Evolutionary conservation across 2,113 vertebrate genomes (phyloP).

Genomic region (Heptranchias perlo): DNA sequence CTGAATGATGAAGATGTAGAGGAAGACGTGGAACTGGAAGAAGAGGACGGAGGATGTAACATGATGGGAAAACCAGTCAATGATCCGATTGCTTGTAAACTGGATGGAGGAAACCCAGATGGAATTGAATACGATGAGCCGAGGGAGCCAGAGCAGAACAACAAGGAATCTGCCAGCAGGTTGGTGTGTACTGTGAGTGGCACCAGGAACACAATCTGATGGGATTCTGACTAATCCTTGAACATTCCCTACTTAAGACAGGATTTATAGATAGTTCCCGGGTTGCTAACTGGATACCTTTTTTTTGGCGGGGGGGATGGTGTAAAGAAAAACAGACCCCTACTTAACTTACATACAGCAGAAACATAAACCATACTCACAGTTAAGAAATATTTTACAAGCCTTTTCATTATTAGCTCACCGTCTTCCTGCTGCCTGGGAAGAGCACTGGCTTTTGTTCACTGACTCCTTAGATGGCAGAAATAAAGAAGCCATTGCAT

Average conservation of each 20-base stretch:
- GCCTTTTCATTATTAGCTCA: background rate
- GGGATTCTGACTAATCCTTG: background rate
- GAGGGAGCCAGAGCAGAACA: slow-evolving; percentile 73
- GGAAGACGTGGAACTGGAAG: slow-evolving; percentile 78
- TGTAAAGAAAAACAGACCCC: background rate
- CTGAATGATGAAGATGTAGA: slow-evolving; percentile 85
- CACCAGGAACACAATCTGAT: background rate
- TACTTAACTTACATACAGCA: background rate
- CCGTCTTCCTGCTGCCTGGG: background rate
- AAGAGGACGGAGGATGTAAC: slow-evolving; percentile 70
- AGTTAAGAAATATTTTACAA: slow-evolving; percentile 18
- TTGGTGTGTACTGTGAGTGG: slow-evolving; percentile 44
- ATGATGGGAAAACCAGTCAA: slow-evolving; percentile 61
- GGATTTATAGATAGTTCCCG: background rate
- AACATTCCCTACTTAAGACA: background rate
- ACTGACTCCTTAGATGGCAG: background rate
- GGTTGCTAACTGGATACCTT: background rate
- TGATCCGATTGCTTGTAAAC: slow-evolving; percentile 56
- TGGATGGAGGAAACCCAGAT: slow-evolving; percentile 66
- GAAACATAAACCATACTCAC: background rate
- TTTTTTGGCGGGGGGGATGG: background rate
- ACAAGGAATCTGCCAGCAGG: slow-evolving; percentile 81
- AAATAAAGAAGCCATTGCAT: background rate
- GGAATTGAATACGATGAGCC: slow-evolving; percentile 74
- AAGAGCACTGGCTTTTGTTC: background rate